These are phyloP conservation scores for Calliopum simillimum DNA, from an alignment of 2,888 invertebrate species.

Conservation along the genomic window DNA sequence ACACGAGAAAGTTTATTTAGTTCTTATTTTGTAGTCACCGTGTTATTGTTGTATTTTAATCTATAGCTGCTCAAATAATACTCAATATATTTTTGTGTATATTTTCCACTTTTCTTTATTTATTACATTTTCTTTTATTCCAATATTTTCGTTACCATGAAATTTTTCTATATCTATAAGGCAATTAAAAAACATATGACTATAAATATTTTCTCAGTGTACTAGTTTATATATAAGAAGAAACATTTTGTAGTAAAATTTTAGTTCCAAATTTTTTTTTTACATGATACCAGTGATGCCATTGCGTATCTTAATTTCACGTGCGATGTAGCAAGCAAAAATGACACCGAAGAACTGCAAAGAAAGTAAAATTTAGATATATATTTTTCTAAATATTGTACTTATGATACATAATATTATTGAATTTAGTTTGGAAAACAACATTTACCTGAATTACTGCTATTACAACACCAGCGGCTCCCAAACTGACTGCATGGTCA, in stretches of 20 bases:
- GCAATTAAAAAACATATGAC: conserved; percentile 8
- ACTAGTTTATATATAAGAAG: neutral
- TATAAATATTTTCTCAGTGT: neutral
- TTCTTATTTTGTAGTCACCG: too few relatives aligned
- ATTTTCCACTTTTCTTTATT: too few relatives aligned
- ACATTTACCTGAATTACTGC: conserved; percentile 80
- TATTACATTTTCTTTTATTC: too few relatives aligned
- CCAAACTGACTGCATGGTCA: conserved; percentile 78
- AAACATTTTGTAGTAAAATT: neutral
- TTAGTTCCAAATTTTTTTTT: conserved; percentile 28
- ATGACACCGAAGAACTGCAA: conserved; percentile 65
- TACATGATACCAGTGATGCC: conserved; percentile 62
- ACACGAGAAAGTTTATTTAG: too few relatives aligned
- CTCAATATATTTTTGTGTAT: too few relatives aligned
- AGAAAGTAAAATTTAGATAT: conserved; percentile 24
- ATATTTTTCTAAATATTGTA: neutral
- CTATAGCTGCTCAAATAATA: too few relatives aligned
- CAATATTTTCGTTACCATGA: too few relatives aligned
- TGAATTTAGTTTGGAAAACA: neutral
- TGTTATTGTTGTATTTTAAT: too few relatives aligned
- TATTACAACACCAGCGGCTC: conserved; percentile 79
- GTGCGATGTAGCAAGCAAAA: conserved; percentile 65
- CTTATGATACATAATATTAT: too few relatives aligned
- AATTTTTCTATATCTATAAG: too few relatives aligned
- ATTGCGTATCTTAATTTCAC: conserved; percentile 65